A percentile compares a stretch with the other conserved stretches of the same genome.
Conservation (phyloP, 2,113 vertebrate genomes). For the Tupaia chinensis region DNA sequence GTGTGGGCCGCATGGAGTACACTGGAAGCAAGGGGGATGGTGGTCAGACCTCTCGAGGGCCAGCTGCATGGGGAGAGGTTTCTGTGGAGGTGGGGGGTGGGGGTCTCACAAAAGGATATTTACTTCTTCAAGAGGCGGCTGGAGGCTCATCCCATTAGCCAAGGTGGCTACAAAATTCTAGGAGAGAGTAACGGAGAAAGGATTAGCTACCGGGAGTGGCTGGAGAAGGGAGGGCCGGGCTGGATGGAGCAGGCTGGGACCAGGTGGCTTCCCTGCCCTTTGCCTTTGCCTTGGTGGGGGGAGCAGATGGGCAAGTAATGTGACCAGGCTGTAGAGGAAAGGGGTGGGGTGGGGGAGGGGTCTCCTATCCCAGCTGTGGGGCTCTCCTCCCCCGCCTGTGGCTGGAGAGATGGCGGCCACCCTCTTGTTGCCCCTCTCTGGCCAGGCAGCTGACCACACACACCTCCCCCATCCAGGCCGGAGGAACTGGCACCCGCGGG, state of each 20-base stretch:
- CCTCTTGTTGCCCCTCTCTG: background rate
- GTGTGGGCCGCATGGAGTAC: background rate
- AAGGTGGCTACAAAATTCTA: slow-evolving; percentile 89
- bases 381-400: no score
- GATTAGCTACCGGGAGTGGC: slow-evolving; percentile 77
- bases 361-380: slow-evolving; percentile 75
- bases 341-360: background rate
- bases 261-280: background rate
- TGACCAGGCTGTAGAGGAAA: background rate
- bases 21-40: slow-evolving; percentile 25
- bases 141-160: slow-evolving; percentile 89
- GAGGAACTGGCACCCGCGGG: slow-evolving; percentile 19
- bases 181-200: slow-evolving; percentile 87
- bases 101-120: slow-evolving; percentile 87
- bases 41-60: slow-evolving; percentile 37
- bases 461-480: slow-evolving; percentile 42
- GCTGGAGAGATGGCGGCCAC: slow-evolving; percentile 75
- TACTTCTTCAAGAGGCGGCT: slow-evolving; percentile 88
- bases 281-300: background rate
- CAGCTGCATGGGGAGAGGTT: background rate
- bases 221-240: background rate
- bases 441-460: slow-evolving; percentile 30
- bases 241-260: background rate
- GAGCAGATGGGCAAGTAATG: slow-evolving; percentile 4
- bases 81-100: slow-evolving; percentile 14